phyloP scores from a whole-genome alignment of 2,888 invertebrate species.

The Phoronis australis region DNA sequence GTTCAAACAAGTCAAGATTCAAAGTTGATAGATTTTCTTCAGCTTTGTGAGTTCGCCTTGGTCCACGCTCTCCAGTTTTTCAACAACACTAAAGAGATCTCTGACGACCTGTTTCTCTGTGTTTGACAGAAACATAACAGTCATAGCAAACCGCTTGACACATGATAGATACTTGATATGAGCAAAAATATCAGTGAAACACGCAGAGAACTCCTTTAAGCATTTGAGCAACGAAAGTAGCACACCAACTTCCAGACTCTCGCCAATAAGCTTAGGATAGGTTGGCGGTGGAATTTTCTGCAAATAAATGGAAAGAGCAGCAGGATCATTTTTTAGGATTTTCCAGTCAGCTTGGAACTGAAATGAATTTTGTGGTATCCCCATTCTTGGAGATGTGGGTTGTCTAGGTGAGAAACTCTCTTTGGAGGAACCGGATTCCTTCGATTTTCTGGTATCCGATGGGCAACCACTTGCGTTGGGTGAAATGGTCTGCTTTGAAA shows the following conservation, averaged over 20 bases:
- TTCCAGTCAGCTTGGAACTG: slow-evolving; percentile 47
- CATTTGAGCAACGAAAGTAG: slow-evolving; percentile 26
- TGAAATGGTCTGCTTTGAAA: no score
- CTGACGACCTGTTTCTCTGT: slow-evolving; percentile 40
- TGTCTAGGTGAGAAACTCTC: neutral
- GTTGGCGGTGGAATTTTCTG: slow-evolving; percentile 33
- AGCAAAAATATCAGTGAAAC: no score
- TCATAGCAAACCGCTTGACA: slow-evolving; percentile 44
- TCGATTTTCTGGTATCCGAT: neutral
- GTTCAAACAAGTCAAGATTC: no score
- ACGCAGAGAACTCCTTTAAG: slow-evolving; percentile 27
- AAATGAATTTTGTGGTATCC: slow-evolving; percentile 24
- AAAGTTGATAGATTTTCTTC: no score
- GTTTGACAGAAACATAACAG: slow-evolving; percentile 39
- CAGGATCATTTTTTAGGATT: slow-evolving; percentile 26
- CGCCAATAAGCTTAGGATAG: slow-evolving; percentile 37
- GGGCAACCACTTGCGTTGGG: neutral
- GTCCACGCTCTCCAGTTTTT: no score
- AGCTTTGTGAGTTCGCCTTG: no score
- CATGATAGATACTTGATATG: slow-evolving; percentile 17
- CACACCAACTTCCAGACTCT: slow-evolving; percentile 38
- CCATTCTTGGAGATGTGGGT: neutral
- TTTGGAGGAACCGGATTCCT: neutral
- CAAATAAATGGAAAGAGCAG: slow-evolving; percentile 34
- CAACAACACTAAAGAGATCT: no score